Percentiles rank a stretch among this genome's conserved stretches.
phyloP scores from a whole-genome alignment of 2,888 invertebrate species.

The Sinodicranocentrus sp. region DNA sequence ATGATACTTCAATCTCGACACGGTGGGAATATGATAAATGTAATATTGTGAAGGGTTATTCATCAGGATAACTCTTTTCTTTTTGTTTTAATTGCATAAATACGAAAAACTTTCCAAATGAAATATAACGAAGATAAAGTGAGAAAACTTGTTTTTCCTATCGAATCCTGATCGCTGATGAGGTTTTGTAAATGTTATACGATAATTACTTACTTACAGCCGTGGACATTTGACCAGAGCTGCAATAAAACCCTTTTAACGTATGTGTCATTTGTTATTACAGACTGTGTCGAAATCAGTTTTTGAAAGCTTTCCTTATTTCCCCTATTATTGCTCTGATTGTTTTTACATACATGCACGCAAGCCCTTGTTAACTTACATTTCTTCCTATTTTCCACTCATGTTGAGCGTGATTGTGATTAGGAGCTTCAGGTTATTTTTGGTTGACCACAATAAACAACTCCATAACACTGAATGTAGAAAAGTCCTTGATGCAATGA shows the following conservation, averaged over 20 bases:
- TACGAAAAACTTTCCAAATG: constrained; percentile 12
- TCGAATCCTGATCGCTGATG: neutral
- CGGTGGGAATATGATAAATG: no score
- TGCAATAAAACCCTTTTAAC: neutral
- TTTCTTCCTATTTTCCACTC: neutral
- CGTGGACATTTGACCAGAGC: neutral
- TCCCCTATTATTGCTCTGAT: neutral
- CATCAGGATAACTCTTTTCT: constrained; percentile 6
- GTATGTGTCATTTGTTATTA: neutral
- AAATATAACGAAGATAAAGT: constrained; percentile 13
- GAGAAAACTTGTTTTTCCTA: constrained; percentile 21
- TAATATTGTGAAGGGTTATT: no score
- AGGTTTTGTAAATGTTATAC: neutral
- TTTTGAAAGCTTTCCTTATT: neutral
- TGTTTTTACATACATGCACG: neutral
- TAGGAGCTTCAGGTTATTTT: constrained; percentile 5
- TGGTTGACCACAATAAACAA: constrained; percentile 39
- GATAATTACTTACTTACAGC: neutral
- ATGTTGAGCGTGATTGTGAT: neutral
- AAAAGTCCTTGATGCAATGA: constrained; percentile 40
- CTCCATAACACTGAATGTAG: constrained; percentile 21
- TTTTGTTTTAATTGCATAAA: constrained; percentile 1
- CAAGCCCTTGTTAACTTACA: neutral
- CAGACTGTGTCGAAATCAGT: constrained; percentile 8
- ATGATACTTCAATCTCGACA: no score